These are phyloP conservation scores for Standfussiana lucernea DNA, from an alignment of 2,888 invertebrate species.

Conservation along the genomic window DNA sequence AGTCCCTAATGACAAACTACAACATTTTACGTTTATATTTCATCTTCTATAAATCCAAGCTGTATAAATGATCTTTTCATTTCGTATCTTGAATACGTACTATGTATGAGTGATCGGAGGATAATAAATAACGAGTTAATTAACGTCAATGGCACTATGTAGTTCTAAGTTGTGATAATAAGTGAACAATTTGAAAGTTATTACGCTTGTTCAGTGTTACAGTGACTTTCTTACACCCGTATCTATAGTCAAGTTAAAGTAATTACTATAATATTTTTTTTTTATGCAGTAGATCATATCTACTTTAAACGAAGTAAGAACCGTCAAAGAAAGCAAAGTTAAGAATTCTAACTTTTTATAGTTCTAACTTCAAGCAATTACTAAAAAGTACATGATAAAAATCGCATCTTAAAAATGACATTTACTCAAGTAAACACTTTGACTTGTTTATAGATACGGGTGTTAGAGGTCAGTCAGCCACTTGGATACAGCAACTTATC, in stretches of 20 bases:
- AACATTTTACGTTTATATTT: not conserved
- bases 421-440: too few relatives aligned
- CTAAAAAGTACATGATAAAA: too few relatives aligned
- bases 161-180: slow-evolving; percentile 38
- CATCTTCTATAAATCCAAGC: not conserved
- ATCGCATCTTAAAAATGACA: too few relatives aligned
- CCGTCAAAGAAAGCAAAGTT: too few relatives aligned
- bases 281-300: too few relatives aligned
- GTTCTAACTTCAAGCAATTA: too few relatives aligned
- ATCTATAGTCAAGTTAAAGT: too few relatives aligned
- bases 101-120: slow-evolving; percentile 46
- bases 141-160: slow-evolving; percentile 47
- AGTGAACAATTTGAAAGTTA: slow-evolving; percentile 41
- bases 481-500: not conserved
- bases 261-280: too few relatives aligned
- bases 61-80: slow-evolving; percentile 21
- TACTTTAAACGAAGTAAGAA: too few relatives aligned
- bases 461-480: slow-evolving; percentile 3
- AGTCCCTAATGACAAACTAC: not conserved
- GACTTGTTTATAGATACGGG: too few relatives aligned
- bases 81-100: slow-evolving; percentile 47
- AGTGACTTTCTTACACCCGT: slow-evolving; percentile 27
- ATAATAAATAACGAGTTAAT: slow-evolving; percentile 58
- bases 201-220: slow-evolving; percentile 2
- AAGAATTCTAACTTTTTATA: too few relatives aligned